Base-by-base conservation (phyloP, 1,140 invertebrate species). In the Nephotettix cincticeps region DNA sequence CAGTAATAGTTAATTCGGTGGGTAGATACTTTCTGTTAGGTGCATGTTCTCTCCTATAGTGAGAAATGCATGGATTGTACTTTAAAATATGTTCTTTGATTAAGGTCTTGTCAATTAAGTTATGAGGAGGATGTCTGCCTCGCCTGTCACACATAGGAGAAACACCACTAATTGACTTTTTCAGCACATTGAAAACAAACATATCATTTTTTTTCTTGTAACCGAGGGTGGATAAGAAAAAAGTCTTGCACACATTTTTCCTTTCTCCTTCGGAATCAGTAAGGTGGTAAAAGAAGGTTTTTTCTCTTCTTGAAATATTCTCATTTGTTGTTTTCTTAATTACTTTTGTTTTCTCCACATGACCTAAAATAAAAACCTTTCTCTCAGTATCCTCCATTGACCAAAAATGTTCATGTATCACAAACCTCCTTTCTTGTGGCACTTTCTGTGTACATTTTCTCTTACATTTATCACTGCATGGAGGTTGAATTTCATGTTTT, bases 1-100 rank as follows among this genome's bases (percentile, higher is more conserved):
- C 23, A 28, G 21, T 73, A 4, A 70, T 69, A 19, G 30, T 58
- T 9, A 75, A 47, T 32, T 76, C 74, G 47, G 68, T 68, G n/a
- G 75, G 72, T 4, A 75, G 63, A 69, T 75, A 76, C 27, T 32
- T 40, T 36, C 25, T 70, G 3, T 72, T 72, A 11, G 75, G 73
- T 0, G 73, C 74, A 65, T 75, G 74, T 63, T 76, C 72, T 27
- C 74, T 23, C n/a, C 73, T 63, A 64, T 75, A 75, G 54, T 76
- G 72, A 25, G 74, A 71, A 21, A 73, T 72, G n/a, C 45, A 23
- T 27, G 75, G 74, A 23, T 73, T 65, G 29, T 73, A 76, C 19
- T 43, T 58, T 54, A 69, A 47, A 47, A 76, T 70, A 29, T 73
- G 75, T 14, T 29, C 47, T 13, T n/a, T n/a, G 47, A 58, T 71